phyloP scores from a whole-genome alignment of 2,797 vertebrate species.

The Hippoglossus hippoglossus region DNA sequence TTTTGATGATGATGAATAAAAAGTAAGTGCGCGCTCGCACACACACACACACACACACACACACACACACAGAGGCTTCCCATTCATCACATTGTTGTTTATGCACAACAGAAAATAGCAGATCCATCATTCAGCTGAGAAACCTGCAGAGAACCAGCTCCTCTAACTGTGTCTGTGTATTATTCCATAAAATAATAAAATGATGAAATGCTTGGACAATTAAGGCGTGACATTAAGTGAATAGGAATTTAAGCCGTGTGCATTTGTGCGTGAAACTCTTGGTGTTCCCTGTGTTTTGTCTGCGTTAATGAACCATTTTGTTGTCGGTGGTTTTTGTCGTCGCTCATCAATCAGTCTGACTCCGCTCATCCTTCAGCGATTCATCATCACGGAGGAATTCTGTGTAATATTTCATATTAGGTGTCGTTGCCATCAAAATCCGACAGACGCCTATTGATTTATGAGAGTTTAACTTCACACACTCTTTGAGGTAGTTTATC shows the following conservation, averaged over 20 bases:
- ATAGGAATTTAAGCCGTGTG: background rate
- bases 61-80: background rate
- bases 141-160: background rate
- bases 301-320: constrained; percentile 59
- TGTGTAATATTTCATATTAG: constrained; percentile 48
- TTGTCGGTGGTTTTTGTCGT: constrained; percentile 50
- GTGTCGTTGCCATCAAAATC: constrained; percentile 32
- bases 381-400: constrained; percentile 34
- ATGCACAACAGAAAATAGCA: constrained; percentile 20
- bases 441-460: constrained; percentile 22
- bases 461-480: constrained; percentile 14
- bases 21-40: too few relatives aligned
- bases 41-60: background rate
- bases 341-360: constrained; percentile 53
- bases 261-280: too few relatives aligned
- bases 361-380: constrained; percentile 30
- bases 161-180: constrained; percentile 1
- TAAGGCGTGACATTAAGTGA: background rate
- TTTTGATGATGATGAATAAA: too few relatives aligned
- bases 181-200: background rate
- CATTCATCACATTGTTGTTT: constrained; percentile 7
- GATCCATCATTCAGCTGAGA: constrained; percentile 47
- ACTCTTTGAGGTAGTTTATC: constrained; percentile 4
- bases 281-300: constrained; percentile 29
- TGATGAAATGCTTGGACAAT: constrained; percentile 12